Base-by-base conservation (phyloP, 2,888 invertebrate species). In the Cephus pulcher region DNA sequence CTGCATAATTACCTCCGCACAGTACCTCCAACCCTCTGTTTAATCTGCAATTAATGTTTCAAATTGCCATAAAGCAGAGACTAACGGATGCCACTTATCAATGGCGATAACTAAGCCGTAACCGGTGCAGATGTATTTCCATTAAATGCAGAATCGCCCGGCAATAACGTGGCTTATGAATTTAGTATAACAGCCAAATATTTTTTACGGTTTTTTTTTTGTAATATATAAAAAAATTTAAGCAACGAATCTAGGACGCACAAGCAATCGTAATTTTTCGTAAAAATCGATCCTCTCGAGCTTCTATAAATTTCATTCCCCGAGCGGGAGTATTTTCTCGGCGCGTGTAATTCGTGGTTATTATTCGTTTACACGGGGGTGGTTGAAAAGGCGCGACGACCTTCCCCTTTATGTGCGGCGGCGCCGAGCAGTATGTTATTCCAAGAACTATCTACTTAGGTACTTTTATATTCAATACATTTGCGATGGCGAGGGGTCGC, bases 381-480 rank as follows among this genome's bases (percentile, higher is more conserved):
- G 73, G 73, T 75, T 74, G 77, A 75, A 70, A 75, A 69, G 70
- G 77, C 74, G 69, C 11, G 69, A 56, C 73, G 71, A 56, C 56
- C 56, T 56, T 78, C 69, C 69, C 76, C 37, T 70, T 75, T 37
- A 75, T 76, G 35, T 35, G 68, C 76, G 73, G 74, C 56, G 56
- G 35, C 69, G 74, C 69, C 75, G 78, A 71, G 85, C 85, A 85
- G 85, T 86, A 87, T 87, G 89, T 90, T 90, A 90, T 89, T 88
- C 86, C 81, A 81, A 82, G 86, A 86, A 88, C 88, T 89, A 88
- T 90, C 89, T 89, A 89, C 89, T 90, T 89, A 88, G 88, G 83
- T 89, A 85, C 90, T 90, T 90, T 90, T 90, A 90, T 90, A 90
- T 90, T 90, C 90, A 90, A 90, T 90, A 90, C 90, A 89, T 89